Conservation (phyloP, 2,113 vertebrate genomes). For the human region DNA sequence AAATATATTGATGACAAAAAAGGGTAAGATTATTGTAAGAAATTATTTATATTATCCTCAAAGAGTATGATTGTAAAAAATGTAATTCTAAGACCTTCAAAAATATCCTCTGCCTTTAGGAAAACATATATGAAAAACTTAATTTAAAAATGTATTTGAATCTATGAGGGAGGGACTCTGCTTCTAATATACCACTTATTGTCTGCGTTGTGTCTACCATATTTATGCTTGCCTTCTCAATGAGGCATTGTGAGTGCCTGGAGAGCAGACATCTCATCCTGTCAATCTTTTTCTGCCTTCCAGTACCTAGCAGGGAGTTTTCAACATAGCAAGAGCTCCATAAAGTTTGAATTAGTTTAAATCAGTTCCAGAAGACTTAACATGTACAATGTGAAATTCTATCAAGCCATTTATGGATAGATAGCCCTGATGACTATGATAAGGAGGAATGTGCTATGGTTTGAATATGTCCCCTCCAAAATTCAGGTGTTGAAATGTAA, state of each 20-base stretch:
- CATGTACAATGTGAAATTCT: background rate
- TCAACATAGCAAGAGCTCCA: background rate
- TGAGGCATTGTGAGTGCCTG: background rate
- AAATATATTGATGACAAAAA: background rate
- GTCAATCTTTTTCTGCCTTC: background rate
- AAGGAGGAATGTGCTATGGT: background rate
- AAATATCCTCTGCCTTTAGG: background rate
- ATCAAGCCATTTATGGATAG: background rate
- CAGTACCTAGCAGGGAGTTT: background rate
- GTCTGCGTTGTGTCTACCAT: background rate
- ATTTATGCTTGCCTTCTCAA: background rate
- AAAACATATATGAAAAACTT: constrained; percentile 18
- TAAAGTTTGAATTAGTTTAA: background rate
- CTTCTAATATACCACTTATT: background rate
- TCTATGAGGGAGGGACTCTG: background rate
- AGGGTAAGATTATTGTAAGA: background rate
- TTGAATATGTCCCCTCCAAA: background rate
- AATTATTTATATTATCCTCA: background rate
- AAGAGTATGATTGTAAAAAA: background rate
- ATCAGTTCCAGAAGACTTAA: background rate
- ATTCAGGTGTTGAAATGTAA: background rate
- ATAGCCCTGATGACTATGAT: background rate
- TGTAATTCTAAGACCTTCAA: background rate
- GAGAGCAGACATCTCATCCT: background rate
- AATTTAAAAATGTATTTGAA: background rate